Conservation (phyloP, 2,797 vertebrate genomes). For the Petrocephalus schoutedeni region DNA sequence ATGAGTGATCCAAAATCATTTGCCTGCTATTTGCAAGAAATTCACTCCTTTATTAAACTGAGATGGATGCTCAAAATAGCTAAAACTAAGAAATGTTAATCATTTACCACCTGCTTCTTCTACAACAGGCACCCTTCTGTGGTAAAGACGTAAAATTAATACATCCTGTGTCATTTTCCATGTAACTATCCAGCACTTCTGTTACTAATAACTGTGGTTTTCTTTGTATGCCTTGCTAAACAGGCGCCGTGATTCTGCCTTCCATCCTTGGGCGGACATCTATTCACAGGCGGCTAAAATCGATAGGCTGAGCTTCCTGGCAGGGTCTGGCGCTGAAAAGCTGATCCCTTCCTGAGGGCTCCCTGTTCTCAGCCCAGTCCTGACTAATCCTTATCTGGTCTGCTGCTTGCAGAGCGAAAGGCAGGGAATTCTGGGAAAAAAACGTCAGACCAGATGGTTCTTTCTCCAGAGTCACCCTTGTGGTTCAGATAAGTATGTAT, state of each 20-base stretch:
- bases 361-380: not conserved
- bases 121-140: not conserved
- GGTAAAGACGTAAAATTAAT: not conserved
- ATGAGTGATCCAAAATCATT: not conserved
- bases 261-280: slow-evolving; percentile 13
- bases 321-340: slow-evolving; percentile 11
- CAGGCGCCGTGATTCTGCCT: not conserved
- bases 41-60: not conserved
- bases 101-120: not conserved
- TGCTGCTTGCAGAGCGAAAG: not conserved
- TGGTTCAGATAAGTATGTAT: not conserved
- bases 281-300: slow-evolving; percentile 9
- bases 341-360: slow-evolving; percentile 26
- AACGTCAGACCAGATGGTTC: slow-evolving; percentile 2
- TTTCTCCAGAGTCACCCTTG: not conserved
- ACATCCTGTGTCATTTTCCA: not conserved
- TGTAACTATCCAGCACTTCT: not conserved
- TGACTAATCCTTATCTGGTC: slow-evolving; percentile 23
- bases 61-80: not conserved
- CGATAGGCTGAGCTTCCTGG: not conserved
- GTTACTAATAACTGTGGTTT: not conserved
- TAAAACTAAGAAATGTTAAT: not conserved
- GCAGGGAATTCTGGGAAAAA: slow-evolving; percentile 14
- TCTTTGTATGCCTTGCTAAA: not conserved
- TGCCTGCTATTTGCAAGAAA: not conserved